Percentiles rank a stretch among this genome's conserved stretches.
Conservation (phyloP, 92 coral and sea anemone species). For the Isaurus tuberculatus region DNA sequence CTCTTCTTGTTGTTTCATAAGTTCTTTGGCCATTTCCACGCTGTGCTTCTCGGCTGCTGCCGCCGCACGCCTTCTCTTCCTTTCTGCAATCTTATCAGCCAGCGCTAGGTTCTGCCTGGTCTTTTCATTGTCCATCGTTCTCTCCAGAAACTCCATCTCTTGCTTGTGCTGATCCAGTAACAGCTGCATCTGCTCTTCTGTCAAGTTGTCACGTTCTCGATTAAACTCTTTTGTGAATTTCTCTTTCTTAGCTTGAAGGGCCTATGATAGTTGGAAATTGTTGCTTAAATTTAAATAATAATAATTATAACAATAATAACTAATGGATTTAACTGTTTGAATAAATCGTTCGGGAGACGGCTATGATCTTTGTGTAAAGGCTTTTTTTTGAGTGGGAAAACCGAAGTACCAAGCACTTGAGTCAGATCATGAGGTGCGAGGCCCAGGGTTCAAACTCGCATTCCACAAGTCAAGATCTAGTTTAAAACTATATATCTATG, state of each 20-base stretch:
- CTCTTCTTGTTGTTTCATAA: slow-evolving; percentile 87
- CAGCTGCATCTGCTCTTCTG: slow-evolving; percentile 83
- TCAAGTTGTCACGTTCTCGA: slow-evolving; percentile 67
- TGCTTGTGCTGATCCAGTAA: slow-evolving; percentile 89
- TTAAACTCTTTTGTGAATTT: slow-evolving; percentile 81
- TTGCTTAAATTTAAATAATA: too few relatives aligned
- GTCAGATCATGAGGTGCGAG: too few relatives aligned
- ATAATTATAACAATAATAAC: too few relatives aligned
- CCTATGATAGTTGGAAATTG: slow-evolving; percentile 56
- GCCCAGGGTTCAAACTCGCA: too few relatives aligned
- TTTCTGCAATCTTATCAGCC: slow-evolving; percentile 85
- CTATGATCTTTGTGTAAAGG: too few relatives aligned
- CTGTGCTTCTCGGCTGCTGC: slow-evolving; percentile 80
- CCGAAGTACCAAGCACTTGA: too few relatives aligned
- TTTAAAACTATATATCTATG: too few relatives aligned
- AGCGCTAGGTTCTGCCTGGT: slow-evolving; percentile 83
- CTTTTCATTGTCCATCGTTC: slow-evolving; percentile 91
- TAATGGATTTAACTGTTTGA: too few relatives aligned
- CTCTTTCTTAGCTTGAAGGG: slow-evolving; percentile 83
- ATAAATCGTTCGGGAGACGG: too few relatives aligned
- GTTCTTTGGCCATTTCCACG: slow-evolving; percentile 86
- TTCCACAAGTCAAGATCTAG: too few relatives aligned
- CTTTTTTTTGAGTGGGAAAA: too few relatives aligned
- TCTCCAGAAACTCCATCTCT: slow-evolving; percentile 83
- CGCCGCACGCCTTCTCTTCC: slow-evolving; percentile 82